Conservation (phyloP, 2,888 invertebrate genomes). For the Caenorhabditis sp. region DNA sequence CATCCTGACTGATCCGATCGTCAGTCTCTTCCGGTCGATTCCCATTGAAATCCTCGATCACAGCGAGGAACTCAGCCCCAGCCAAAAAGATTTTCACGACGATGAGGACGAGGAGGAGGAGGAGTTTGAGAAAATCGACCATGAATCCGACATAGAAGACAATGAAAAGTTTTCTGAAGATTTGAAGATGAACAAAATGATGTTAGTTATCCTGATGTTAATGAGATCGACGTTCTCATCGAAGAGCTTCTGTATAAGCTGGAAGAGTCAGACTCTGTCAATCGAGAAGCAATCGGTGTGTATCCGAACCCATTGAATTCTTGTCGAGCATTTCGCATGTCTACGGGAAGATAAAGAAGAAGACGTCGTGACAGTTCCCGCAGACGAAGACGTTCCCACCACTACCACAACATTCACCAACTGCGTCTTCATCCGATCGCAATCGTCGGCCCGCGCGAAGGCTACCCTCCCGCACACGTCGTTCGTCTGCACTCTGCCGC, state of each 20-base stretch:
- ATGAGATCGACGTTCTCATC: background rate
- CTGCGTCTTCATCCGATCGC: constrained; percentile 46
- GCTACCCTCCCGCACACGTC: constrained; percentile 17
- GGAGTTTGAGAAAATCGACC: background rate
- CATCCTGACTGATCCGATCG: constrained; percentile 33
- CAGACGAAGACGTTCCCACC: background rate
- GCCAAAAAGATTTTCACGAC: constrained; percentile 35
- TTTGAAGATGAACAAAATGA: constrained; percentile 11
- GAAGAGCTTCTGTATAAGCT: background rate
- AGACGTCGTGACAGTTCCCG: background rate
- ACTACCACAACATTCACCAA: constrained; percentile 3
- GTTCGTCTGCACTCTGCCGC: constrained; percentile 34
- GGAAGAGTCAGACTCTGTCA: background rate
- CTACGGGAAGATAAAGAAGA: background rate
- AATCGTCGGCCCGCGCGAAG: constrained; percentile 23
- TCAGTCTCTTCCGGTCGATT: constrained; percentile 41
- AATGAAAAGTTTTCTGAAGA: background rate
- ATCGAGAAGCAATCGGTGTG: background rate
- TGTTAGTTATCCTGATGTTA: background rate
- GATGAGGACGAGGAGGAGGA: constrained; percentile 9
- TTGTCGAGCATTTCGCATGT: background rate
- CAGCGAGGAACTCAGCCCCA: constrained; percentile 44
- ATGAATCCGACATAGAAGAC: background rate
- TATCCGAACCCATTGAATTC: background rate
- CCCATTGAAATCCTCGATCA: constrained; percentile 52